Base-by-base conservation (phyloP, 2,113 vertebrate species). In the Naja naja region DNA sequence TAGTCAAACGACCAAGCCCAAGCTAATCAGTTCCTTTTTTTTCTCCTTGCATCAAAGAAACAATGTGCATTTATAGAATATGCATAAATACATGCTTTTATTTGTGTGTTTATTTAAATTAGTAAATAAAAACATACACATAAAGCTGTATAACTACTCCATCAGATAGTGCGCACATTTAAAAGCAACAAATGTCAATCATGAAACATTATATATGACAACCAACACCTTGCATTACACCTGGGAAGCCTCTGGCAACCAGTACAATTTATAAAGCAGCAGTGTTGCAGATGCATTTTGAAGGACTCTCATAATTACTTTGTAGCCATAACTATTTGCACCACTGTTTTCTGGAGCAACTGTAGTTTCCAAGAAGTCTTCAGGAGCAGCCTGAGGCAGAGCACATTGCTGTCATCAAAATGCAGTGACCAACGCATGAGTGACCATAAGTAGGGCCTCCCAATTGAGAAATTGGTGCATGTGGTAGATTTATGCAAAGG, bases 11-110 rank as follows among this genome's bases (percentile, higher is more conserved):
- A 92, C 18, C 52, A 89, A 86, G 1, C 91, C 3, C 4, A 18
- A 10, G 25, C 3, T 18, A 22, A 52, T 6, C 85, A 87, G 12
- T n/a, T 89, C 16, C 69, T 92, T 4, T 22, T 81, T 64, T 81
- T 54, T 43, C 16, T 0, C 0, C 1, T 30, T 86, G 52, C 49
- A 4, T 74, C 0, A 1, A 91, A 25, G 4, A 43, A 22, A 81
- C 22, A 81, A 47, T 7, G 18, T 55, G 2, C 1, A 5, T 0
- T 0, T 1, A 1, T 89, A 90, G 58, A 89, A 16, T 11, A 0
- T 1, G 8, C 0, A 0, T 39, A 22, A 85, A 34, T 3, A 25
- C 22, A 6, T 54, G 45, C 6, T 22, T 81, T 43, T 34, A 34
- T n/a, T 69, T 81, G 18, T 39, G 14, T 39, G 20, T 43, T 81